phyloP scores from a whole-genome alignment of 2,113 vertebrate species.

The Hypomesus transpacificus region DNA sequence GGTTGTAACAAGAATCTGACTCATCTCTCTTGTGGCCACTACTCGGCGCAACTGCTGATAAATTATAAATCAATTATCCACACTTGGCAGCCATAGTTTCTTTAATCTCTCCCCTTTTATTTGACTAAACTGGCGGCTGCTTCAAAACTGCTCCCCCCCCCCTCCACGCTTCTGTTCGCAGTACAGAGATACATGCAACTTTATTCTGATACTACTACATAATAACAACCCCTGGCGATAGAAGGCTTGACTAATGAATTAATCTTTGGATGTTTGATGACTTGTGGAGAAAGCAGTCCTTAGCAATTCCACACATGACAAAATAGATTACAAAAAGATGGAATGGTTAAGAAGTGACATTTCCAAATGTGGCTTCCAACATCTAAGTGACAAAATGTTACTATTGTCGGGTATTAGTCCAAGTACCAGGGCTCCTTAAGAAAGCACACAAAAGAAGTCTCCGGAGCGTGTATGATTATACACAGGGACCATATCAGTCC shows the following conservation, averaged over 20 bases:
- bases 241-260: too few relatives aligned
- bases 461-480: constrained; percentile 39
- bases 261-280: too few relatives aligned
- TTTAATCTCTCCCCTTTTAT: constrained; percentile 69
- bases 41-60: constrained; percentile 55
- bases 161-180: constrained; percentile 35
- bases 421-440: constrained; percentile 45
- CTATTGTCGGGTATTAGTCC: constrained; percentile 6
- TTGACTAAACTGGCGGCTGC: constrained; percentile 69
- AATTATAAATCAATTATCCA: constrained; percentile 72
- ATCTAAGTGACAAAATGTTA: not conserved
- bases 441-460: constrained; percentile 46
- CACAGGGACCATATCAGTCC: constrained; percentile 35
- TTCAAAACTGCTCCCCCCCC: constrained; percentile 38
- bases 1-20: constrained; percentile 45
- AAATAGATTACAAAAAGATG: constrained; percentile 32
- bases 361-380: not conserved
- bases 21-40: constrained; percentile 45
- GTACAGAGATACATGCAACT: too few relatives aligned
- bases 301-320: not conserved
- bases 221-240: too few relatives aligned
- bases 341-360: constrained; percentile 16
- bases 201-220: too few relatives aligned
- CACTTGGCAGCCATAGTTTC: constrained; percentile 59
- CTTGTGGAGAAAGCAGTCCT: too few relatives aligned